Percentiles rank a stretch among this genome's conserved stretches.
Conservation (phyloP, 1,140 invertebrate species). For the Bombyx mandarina region DNA sequence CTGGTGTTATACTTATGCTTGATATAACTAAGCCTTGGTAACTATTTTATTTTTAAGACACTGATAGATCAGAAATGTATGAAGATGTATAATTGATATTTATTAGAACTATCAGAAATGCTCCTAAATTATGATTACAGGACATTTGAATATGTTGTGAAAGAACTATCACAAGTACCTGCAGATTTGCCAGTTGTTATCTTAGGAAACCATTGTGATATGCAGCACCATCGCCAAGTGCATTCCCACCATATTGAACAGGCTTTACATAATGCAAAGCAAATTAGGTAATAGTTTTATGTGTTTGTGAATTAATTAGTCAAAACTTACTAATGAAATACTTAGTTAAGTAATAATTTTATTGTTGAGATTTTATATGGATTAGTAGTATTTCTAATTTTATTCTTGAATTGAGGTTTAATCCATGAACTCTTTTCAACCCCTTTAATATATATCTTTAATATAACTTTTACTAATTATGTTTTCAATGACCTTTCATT, state of each 20-base stretch:
- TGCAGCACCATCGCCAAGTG: slow-evolving; percentile 92
- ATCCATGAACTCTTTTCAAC: no score
- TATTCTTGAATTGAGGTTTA: no score
- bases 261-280: slow-evolving; percentile 50
- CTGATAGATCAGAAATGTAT: background rate
- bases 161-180: slow-evolving; percentile 89
- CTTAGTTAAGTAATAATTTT: no score
- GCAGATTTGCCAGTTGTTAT: slow-evolving; percentile 91
- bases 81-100: background rate
- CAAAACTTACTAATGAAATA: no score
- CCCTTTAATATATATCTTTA: no score
- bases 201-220: slow-evolving; percentile 95
- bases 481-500: no score
- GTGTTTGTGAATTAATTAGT: no score
- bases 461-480: no score
- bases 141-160: slow-evolving; percentile 96
- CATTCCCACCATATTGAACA: slow-evolving; percentile 72
- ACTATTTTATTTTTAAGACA: background rate
- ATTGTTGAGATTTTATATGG: no score
- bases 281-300: slow-evolving; percentile 36
- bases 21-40: slow-evolving; percentile 97
- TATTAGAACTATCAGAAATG: background rate
- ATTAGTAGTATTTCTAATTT: no score
- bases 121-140: slow-evolving; percentile 57
- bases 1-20: slow-evolving; percentile 93